A percentile compares a stretch with the other conserved stretches of the same genome.
These are phyloP conservation scores for Phortica magna DNA, from an alignment of 2,888 invertebrate genomes.

Conservation along the genomic window DNA sequence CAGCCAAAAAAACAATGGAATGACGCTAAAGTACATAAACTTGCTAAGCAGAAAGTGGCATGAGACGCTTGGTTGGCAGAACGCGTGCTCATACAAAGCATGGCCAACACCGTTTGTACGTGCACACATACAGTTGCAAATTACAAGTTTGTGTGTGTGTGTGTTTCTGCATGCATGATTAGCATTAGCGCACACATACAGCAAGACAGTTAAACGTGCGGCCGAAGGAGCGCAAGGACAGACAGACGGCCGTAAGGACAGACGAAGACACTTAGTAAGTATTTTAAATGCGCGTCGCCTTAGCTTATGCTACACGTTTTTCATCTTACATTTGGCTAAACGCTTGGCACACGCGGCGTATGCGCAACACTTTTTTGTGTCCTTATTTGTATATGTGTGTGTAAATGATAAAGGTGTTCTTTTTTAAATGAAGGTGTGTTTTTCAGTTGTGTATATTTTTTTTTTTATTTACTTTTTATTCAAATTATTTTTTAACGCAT, in stretches of 20 bases:
- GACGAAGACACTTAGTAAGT: slow-evolving; percentile 17
- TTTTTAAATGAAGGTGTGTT: not conserved
- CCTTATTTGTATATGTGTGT: not conserved
- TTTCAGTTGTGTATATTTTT: not conserved
- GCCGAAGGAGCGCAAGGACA: not conserved
- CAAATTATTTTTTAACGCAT: not conserved
- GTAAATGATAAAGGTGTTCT: too few species aligned
- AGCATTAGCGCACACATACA: too few species aligned
- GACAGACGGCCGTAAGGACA: not conserved
- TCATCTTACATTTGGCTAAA: not conserved
- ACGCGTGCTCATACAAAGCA: too few species aligned
- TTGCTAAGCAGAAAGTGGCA: not conserved
- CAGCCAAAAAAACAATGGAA: slow-evolving; percentile 43
- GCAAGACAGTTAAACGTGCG: too few species aligned
- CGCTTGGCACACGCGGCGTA: slow-evolving; percentile 19
- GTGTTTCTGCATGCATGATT: slow-evolving; percentile 20
- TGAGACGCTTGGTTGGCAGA: too few species aligned
- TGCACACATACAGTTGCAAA: slow-evolving; percentile 61
- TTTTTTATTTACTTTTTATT: slow-evolving; percentile 20
- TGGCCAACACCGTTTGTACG: slow-evolving; percentile 5
- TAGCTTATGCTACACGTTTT: slow-evolving; percentile 24
- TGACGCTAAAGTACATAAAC: not conserved
- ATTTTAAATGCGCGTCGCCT: slow-evolving; percentile 16
- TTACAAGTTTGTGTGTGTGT: slow-evolving; percentile 17
- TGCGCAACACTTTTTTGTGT: slow-evolving; percentile 6